Evolutionary conservation across 2,888 invertebrate genomes (phyloP).

Genomic region (Coenonympha glycerion): DNA sequence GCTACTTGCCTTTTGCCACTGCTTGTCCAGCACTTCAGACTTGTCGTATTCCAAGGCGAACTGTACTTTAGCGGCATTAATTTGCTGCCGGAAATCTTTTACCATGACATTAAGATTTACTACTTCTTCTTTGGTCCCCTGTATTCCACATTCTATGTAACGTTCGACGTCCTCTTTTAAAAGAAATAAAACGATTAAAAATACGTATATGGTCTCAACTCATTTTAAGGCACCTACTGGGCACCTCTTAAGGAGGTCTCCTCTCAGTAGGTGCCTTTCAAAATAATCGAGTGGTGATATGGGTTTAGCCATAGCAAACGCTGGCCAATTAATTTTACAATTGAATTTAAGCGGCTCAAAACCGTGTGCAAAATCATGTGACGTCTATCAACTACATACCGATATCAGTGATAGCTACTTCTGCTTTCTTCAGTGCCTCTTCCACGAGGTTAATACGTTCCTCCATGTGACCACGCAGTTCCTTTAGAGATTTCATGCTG

Average conservation of each 20-base stretch:
- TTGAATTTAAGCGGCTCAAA: too few species aligned
- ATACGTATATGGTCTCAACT: too few species aligned
- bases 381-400: conserved; percentile 31
- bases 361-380: not conserved
- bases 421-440: conserved; percentile 35
- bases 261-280: too few species aligned
- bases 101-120: conserved; percentile 35
- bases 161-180: conserved; percentile 47
- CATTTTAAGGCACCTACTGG: too few species aligned
- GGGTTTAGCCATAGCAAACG: too few species aligned
- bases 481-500: conserved; percentile 32
- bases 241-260: too few species aligned
- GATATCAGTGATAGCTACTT: conserved; percentile 31
- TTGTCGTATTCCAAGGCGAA: conserved; percentile 51
- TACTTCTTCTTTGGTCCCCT: conserved; percentile 40
- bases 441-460: conserved; percentile 42
- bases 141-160: conserved; percentile 51
- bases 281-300: too few species aligned
- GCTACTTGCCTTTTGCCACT: conserved; percentile 41
- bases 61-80: conserved; percentile 35
- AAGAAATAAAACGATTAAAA: too few species aligned
- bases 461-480: conserved; percentile 36
- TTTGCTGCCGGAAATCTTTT: conserved; percentile 35
- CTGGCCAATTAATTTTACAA: too few species aligned
- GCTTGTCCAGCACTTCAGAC: conserved; percentile 40